Evolutionary conservation across 2,888 invertebrate genomes (phyloP), one percentile per base, ranked within the genome.

Genomic region (Digitonthophagus gazella): DNA sequence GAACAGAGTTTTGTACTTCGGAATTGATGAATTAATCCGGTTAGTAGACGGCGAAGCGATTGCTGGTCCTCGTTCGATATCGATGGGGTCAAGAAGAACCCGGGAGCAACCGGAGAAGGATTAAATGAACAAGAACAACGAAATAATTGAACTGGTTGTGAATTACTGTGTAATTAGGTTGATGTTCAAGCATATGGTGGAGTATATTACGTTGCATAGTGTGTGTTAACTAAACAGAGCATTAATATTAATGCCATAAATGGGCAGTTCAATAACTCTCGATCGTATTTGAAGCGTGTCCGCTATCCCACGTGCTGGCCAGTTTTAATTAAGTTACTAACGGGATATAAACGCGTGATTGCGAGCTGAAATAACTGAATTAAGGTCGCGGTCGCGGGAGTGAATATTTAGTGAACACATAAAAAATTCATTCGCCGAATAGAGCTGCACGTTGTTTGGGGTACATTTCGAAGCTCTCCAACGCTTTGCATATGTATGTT

Each of bases 21-120:
- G 61, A 61, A 61, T 61, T 61, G 61, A 61, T 61, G 18, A 61
- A 61, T 61, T 61, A 61, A 61, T 61, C 61, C 61, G 61, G 16
- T 61, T 61, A 61, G 61, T 61, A 19, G 61, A 61, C 61, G 20
- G 8, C 28, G 28, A 22, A 11, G 28, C 28, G 28, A 44, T 44
- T 44, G 28, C 28, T 44, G 6, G 28, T 8, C 11, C 28, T 44
- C 28, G 8, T 8, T 44, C 28, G 28, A 44, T 44, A 1, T 11
- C 28, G 8, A 6, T 11, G 28, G 28, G 28, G 6, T n/a, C n/a
- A n/a, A n/a, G n/a, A n/a, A n/a, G n/a, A n/a, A n/a, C n/a, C n/a
- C n/a, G n/a, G n/a, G n/a, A n/a, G n/a, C n/a, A n/a, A n/a, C n/a
- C n/a, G n/a, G n/a, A 44, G 3, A 44, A 3, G 11, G 28, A 44